Evolutionary conservation across 2,888 invertebrate genomes (phyloP).

Genomic region (Epinotia brunnichana): DNA sequence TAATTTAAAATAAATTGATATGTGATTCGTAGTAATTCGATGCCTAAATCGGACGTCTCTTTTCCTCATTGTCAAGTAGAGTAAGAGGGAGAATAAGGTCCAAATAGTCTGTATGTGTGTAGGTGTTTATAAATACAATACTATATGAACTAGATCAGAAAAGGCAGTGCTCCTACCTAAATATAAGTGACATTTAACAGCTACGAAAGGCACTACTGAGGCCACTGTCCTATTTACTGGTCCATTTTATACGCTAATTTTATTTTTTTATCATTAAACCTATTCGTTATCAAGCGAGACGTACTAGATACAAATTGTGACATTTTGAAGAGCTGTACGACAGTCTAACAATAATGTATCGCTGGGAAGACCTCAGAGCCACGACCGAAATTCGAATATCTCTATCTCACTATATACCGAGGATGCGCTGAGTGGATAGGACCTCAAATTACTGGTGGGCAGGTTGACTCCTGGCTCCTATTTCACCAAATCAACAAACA

Average conservation of each 20-base stretch:
- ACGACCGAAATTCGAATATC: background rate
- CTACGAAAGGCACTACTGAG: slow-evolving; percentile 79
- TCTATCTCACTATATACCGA: background rate
- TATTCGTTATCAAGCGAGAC: slow-evolving; percentile 34
- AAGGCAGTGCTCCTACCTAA: slow-evolving; percentile 67
- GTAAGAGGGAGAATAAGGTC: slow-evolving; percentile 16
- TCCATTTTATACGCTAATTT: slow-evolving; percentile 63
- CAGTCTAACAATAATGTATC: background rate
- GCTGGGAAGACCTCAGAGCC: background rate
- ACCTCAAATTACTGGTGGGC: too few species aligned
- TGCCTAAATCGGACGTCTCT: slow-evolving; percentile 3
- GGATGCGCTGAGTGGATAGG: too few species aligned
- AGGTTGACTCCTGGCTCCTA: too few species aligned
- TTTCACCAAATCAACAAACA: too few species aligned
- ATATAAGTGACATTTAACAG: slow-evolving; percentile 46
- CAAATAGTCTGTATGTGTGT: slow-evolving; percentile 51
- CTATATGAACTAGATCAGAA: slow-evolving; percentile 47
- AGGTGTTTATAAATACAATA: slow-evolving; percentile 49
- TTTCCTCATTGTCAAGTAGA: slow-evolving; percentile 23
- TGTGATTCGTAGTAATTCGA: slow-evolving; percentile 24
- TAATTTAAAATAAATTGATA: slow-evolving; percentile 9
- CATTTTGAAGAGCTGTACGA: background rate
- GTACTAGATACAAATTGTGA: slow-evolving; percentile 37
- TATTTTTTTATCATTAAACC: slow-evolving; percentile 41
- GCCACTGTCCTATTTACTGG: slow-evolving; percentile 78